Conservation (phyloP, 1,140 invertebrate species). For the Gyrodactylus bullatarudis region DNA sequence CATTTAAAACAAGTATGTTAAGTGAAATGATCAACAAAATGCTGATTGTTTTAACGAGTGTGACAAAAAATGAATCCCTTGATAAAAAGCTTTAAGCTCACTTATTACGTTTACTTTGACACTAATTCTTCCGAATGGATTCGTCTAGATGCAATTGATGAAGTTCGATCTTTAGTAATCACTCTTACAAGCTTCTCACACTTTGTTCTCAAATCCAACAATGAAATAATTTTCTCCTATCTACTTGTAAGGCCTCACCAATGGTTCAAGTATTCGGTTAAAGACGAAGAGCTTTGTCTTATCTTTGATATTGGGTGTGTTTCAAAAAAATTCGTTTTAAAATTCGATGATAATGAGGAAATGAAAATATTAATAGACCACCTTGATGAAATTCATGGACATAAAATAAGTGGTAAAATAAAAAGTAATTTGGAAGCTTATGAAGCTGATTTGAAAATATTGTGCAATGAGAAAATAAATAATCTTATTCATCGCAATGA, state of each 20-base stretch:
- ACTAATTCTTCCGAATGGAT: neutral
- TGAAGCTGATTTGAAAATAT: neutral
- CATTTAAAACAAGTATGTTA: neutral
- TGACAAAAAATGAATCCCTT: neutral
- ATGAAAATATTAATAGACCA: neutral
- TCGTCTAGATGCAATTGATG: neutral
- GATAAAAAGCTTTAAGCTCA: neutral
- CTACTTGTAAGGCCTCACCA: neutral
- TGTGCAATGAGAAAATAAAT: neutral
- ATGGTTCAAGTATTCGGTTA: neutral
- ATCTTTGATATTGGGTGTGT: neutral
- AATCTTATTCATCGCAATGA: neutral
- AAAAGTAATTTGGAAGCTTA: neutral
- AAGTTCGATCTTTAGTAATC: neutral
- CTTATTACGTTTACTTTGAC: neutral
- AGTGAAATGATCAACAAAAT: neutral
- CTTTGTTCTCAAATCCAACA: neutral
- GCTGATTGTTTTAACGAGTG: too few species aligned
- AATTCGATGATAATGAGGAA: neutral
- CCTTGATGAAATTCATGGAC: neutral
- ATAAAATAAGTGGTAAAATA: neutral
- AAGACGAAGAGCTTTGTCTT: neutral
- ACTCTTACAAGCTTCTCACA: neutral
- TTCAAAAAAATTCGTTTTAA: neutral
- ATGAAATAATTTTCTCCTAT: neutral